Percentiles rank a stretch among this genome's conserved stretches.
Evolutionary conservation across 2,797 vertebrate species (phyloP).

Genomic region (Tiaroga cobitis): DNA sequence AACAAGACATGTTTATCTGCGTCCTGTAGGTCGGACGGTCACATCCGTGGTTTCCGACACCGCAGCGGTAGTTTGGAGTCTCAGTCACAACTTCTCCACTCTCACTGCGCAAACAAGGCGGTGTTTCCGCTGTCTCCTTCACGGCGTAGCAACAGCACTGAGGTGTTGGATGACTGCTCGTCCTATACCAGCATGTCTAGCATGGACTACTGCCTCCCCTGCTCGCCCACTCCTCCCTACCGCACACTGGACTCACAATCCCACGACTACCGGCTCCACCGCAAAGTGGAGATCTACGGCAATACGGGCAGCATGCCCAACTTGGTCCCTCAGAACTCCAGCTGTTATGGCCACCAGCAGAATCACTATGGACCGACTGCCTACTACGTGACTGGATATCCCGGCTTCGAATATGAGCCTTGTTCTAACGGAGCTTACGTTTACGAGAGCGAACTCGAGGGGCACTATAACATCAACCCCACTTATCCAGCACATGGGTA

Average conservation of each 20-base stretch:
- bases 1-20: background rate
- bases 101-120: slow-evolving; percentile 80
- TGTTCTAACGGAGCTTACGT: slow-evolving; percentile 85
- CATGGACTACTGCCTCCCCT: slow-evolving; percentile 79
- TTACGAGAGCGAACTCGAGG: slow-evolving; percentile 92
- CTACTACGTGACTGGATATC: slow-evolving; percentile 86
- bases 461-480: slow-evolving; percentile 93
- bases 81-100: slow-evolving; percentile 81
- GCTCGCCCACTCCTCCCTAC: slow-evolving; percentile 77
- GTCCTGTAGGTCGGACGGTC: slow-evolving; percentile 81
- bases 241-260: slow-evolving; percentile 80
- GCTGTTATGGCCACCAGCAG: slow-evolving; percentile 80
- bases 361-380: slow-evolving; percentile 76
- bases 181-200: slow-evolving; percentile 96
- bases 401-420: slow-evolving; percentile 80
- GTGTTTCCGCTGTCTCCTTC: slow-evolving; percentile 85
- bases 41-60: slow-evolving; percentile 85
- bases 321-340: slow-evolving; percentile 85
- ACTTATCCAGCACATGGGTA: slow-evolving; percentile 85
- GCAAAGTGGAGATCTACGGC: slow-evolving; percentile 86
- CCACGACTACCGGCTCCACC: slow-evolving; percentile 84
- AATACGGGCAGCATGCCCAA: slow-evolving; percentile 96
- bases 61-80: slow-evolving; percentile 94
- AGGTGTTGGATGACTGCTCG: slow-evolving; percentile 90
- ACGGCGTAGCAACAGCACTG: slow-evolving; percentile 91